Evolutionary conservation across 2,797 vertebrate genomes (phyloP), one percentile per base, ranked within the genome.

Genomic region (Trachops cirrhosus): DNA sequence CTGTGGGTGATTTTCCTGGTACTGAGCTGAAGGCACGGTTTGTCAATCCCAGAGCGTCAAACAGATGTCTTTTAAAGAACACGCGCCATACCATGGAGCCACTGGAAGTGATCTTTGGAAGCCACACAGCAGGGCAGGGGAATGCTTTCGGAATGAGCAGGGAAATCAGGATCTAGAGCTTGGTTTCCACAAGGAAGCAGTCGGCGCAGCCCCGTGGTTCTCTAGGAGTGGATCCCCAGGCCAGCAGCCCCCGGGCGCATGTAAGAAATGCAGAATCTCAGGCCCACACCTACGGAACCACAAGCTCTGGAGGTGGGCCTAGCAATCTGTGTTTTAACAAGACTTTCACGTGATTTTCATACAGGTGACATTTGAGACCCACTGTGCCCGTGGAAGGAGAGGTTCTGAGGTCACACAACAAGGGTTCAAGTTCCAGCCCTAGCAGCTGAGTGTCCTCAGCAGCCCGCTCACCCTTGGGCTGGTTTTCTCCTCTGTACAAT

Each of bases 11-110:
- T 85, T 91, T 85, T 83, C 52, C 67, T 41, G 73, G 73, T n/a
- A 86, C 57, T 70, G 44, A 83, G 46, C 50, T 46, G 26, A 86
- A 82, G 54, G 71, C 54, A 34, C 0, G 22, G 29, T 48, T 59
- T 94, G 52, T 78, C 78, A 95, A 91, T 91, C 64, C 59, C 26
- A 80, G 64, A 64, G 93, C 79, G 59, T 41, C 26, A 64, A 79
- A 84, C 9, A 75, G 50, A 67, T 91, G 73, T 89, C 75, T 94
- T 90, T 93, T 57, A 89, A 87, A 86, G 73, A 95, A 54, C 83
- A 83, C 4, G 12, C 1, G 11, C 57, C 59, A 26, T 11, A 79
- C 54, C 70, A 29, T 1, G 39, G 37, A 67, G 84, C 39, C 82
- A 39, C 57, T 46, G 59, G 71, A 90, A 89, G 75, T 22, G 19